Evolutionary conservation across 2,797 vertebrate genomes (phyloP).

Genomic region (Cyprinella venusta): DNA sequence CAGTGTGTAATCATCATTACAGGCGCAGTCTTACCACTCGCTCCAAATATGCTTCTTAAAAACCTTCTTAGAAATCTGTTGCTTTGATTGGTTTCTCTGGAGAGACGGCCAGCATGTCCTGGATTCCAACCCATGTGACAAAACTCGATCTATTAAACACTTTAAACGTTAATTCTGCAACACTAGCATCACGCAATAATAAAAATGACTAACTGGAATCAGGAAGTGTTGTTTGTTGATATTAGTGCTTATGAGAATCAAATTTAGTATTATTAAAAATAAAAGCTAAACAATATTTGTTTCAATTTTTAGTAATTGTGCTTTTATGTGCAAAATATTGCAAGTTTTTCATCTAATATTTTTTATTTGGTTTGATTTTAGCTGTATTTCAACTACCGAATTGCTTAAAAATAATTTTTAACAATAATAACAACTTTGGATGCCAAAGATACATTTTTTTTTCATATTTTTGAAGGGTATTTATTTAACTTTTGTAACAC

Average conservation of each 20-base stretch:
- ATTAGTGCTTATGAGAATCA: not conserved
- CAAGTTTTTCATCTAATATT: too few relatives aligned
- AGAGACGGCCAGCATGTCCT: not conserved
- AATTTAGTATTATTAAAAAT: not conserved
- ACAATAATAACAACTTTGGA: not conserved
- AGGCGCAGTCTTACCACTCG: constrained; percentile 16
- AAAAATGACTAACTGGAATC: not conserved
- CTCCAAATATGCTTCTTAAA: constrained; percentile 11
- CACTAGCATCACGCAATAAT: not conserved
- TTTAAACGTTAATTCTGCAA: not conserved
- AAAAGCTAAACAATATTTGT: not conserved
- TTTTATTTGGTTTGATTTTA: not conserved
- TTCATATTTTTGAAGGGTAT: not conserved
- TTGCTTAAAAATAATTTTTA: too few relatives aligned
- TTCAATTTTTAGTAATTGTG: not conserved
- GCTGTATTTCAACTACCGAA: not conserved
- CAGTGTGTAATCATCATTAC: constrained; percentile 20
- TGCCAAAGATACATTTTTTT: not conserved
- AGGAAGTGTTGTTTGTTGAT: not conserved
- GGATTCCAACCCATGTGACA: not conserved
- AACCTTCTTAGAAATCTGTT: constrained; percentile 1
- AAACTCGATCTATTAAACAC: not conserved
- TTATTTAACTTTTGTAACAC: not conserved
- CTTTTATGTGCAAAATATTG: not conserved
- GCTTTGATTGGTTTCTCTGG: not conserved